Evolutionary conservation across 2,113 vertebrate species (phyloP), one percentile per base, ranked within the genome.

Genomic region (Nibea albiflora): DNA sequence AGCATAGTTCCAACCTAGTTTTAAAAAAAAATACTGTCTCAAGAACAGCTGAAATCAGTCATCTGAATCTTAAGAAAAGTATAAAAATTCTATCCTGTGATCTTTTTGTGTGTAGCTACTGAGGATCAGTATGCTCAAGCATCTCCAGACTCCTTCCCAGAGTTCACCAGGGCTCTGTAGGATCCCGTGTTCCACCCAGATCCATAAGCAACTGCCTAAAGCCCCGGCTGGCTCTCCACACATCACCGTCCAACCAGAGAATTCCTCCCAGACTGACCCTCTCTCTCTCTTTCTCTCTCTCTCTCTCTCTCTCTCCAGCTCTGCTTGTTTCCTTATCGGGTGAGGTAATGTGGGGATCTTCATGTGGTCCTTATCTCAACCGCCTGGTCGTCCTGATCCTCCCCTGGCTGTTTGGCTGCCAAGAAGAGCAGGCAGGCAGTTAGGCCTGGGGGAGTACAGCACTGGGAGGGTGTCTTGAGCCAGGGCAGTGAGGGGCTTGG

Each of bases 291-390:
- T 56, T 87, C 53, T 78, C 46, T 83, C 88, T 85, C 79, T 76
- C 54, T 31, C 61, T 66, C 77, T 58, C 70, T 75, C 52, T 88
- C 50, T 78, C 47, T 84, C 89, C 7, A 39, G 35, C 35, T 86
- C 80, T 74, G 68, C 85, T 88, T 69, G 69, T 89, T 87, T 89
- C 91, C 93, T 93, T 94, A 94, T 94, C 90, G 88, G 92, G 93
- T 94, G 94, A 95, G 92, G 92, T 95, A 95, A 95, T 94, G 93
- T 83, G 84, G 85, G 90, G 91, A 95, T 91, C 93, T 92, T 93
- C 86, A 90, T 92, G 91, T 71, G 78, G 90, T 88, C 91, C 88
- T 95, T 94, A 95, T 95, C 94, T 94, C 76, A 64, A 63, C 92
- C 83, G 72, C 82, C 82, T 69, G 87, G 87, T 90, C 87, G 64